These are phyloP conservation scores for Mythimna pallens DNA, from an alignment of 2,888 invertebrate species.

Conservation along the genomic window DNA sequence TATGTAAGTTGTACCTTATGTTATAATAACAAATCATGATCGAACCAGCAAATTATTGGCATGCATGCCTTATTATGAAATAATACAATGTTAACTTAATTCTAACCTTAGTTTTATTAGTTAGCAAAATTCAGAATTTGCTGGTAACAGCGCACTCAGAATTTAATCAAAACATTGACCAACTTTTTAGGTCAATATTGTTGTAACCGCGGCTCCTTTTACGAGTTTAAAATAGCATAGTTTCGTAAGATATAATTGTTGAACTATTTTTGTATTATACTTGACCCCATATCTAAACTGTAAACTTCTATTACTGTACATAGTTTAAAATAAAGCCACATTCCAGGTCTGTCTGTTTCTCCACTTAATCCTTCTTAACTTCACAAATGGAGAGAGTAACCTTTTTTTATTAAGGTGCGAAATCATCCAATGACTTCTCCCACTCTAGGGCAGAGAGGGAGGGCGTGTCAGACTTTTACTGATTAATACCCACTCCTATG, in stretches of 20 bases:
- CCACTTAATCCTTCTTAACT: background rate
- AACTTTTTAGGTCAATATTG: background rate
- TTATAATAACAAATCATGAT: conserved; percentile 6
- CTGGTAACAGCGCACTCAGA: background rate
- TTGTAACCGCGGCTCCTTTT: background rate
- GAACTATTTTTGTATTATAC: background rate
- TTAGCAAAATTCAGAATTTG: background rate
- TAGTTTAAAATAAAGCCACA: background rate
- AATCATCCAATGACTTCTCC: no score
- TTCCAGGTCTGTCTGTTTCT: background rate
- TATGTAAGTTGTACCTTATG: background rate
- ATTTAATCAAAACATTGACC: conserved; percentile 2
- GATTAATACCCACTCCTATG: no score
- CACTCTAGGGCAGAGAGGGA: no score
- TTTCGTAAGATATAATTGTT: no score
- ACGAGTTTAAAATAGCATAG: background rate
- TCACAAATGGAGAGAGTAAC: no score
- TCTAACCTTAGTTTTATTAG: background rate
- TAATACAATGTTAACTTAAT: conserved; percentile 5
- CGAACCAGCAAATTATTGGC: background rate
- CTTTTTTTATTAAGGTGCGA: no score
- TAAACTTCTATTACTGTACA: no score
- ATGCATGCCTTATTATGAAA: conserved; percentile 7
- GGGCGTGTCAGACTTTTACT: no score
- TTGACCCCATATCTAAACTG: background rate